Base-by-base conservation (phyloP, 1,140 invertebrate genomes). In the Cydia fagiglandana region DNA sequence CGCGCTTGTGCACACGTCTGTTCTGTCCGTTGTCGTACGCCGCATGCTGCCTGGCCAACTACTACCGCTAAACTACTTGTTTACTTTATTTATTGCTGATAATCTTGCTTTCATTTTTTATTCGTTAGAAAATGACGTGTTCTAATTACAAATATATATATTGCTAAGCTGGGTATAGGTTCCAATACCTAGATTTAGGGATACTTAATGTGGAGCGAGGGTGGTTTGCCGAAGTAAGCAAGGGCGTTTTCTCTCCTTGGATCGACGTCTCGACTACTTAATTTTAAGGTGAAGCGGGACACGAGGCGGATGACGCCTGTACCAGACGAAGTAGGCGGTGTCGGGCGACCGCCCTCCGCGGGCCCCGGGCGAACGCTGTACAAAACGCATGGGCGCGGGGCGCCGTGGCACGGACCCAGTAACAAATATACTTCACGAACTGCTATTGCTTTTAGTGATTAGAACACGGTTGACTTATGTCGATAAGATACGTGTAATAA, bases 341-440 rank as follows among this genome's bases (percentile, higher is more conserved):
- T 88, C 88, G 81, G 87, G 84, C 87, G 89, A 86, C 87, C 89
- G 90, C 90, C 90, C 89, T 91, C 89, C 84, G 85, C 84, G 85
- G 86, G 88, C 86, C 86, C 88, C 87, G 87, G 85, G 82, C 87
- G 81, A 85, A 81, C 83, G 86, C 83, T 85, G 85, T 86, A 80
- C 83, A 86, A 83, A 88, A 89, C 86, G 86, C 86, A 86, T 86
- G 87, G 82, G 88, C 84, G 90, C 89, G 89, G 88, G 88, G 89
- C 86, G 89, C 86, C 85, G 90, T 85, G 81, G 84, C 82, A 91
- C 89, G 86, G 84, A 85, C 86, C 86, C 85, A 84, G 83, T 90
- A 87, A 90, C 88, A 88, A 90, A 91, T 92, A 90, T 91, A 91
- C 89, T 91, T 92, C 88, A 91, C 88, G 88, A 90, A 89, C 88